Evolutionary conservation across 92 coral and sea anemone species (phyloP), one percentile per base, ranked within the genome.

Genomic region (Muricea muricata): DNA sequence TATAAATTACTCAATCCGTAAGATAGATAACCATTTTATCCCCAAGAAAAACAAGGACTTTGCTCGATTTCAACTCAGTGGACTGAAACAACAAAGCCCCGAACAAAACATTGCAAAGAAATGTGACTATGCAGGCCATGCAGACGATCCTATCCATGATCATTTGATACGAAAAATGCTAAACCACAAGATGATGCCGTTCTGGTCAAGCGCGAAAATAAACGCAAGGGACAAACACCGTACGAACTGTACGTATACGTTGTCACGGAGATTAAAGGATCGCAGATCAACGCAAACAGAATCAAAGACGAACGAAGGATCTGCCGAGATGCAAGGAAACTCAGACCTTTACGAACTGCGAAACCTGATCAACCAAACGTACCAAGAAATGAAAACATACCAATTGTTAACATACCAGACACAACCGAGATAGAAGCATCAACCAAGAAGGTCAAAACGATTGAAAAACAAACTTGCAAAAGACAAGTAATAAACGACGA

Each of bases 301-400:
- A 52, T 86, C 18, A 83, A 81, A 46, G 90, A 81, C 35, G 80
- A 45, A 15, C 24, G 58, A 14, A 68, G 67, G 25, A 81, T 82
- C 68, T 86, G 87, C 90, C 12, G 87, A 86, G 89, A 86, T 31
- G 79, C 87, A 57, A 78, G 87, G 2, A 66, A 57, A 47, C 66
- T 86, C 80, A 86, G 81, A 54, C 86, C 47, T 6, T 40, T 30
- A 39, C 20, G 87, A 67, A 39, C 76, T 48, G 73, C 3, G 78
- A 68, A n/a, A 46, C 42, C 20, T 13, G 6, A 56, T 18, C 8
- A 56, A 56, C n/a, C 65, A 7, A 24, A 20, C 21, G 8, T 20
- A 3, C 65, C 24, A 56, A 7, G 65, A 56, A 56, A 56, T 56
- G 65, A 56, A 56, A 24, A 56, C 65, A 24, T 18, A 56, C 28